Conservation (phyloP, 2,113 vertebrate species). For the Heterocephalus glaber region DNA sequence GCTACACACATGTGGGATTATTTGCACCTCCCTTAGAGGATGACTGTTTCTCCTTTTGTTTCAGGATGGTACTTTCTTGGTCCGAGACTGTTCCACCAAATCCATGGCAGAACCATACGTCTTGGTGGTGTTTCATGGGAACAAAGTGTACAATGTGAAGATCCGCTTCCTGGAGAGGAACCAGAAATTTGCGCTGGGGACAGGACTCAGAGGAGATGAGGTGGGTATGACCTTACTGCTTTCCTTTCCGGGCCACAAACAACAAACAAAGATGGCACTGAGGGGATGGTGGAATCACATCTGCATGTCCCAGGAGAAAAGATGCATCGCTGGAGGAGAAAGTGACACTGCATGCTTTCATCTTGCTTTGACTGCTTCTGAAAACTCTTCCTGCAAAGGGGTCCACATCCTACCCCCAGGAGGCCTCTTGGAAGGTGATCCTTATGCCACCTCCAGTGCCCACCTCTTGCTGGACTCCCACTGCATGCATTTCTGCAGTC, state of each 20-base stretch:
- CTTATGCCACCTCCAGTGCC: not conserved
- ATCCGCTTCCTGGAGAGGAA: conserved; percentile 89
- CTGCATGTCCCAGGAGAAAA: not conserved
- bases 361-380: not conserved
- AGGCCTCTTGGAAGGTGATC: not conserved
- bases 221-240: conserved; percentile 84
- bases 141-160: conserved; percentile 94
- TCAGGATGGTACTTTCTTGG: conserved; percentile 93
- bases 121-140: conserved; percentile 89
- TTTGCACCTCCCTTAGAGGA: not conserved
- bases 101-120: conserved; percentile 90
- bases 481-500: not conserved
- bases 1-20: too few relatives aligned
- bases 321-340: fast-evolving
- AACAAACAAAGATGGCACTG: not conserved
- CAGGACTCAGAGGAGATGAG: conserved; percentile 88
- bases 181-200: conserved; percentile 90
- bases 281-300: not conserved
- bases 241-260: not conserved
- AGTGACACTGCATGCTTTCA: fast-evolving
- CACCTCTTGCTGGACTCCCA: not conserved
- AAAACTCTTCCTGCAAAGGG: not conserved
- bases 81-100: conserved; percentile 90
- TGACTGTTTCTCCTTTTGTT: not conserved
- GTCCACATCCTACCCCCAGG: not conserved